Evolutionary conservation across 2,888 invertebrate species (phyloP).

Genomic region (Drosophila colorata): DNA sequence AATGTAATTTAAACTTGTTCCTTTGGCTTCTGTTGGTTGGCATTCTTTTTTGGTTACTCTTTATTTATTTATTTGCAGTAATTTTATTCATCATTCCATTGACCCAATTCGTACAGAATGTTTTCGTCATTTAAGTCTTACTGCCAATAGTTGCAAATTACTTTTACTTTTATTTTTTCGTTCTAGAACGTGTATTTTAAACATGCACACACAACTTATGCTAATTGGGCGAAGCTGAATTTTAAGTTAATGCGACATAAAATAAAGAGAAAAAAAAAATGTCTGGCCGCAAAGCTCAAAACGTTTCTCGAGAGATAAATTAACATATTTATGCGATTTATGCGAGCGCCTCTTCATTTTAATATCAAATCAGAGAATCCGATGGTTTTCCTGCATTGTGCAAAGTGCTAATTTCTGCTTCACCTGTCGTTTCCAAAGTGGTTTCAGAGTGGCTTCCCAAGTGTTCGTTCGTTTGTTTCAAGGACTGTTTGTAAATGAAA

Average conservation of each 20-base stretch:
- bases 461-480: slow-evolving; percentile 44
- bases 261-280: slow-evolving; percentile 7
- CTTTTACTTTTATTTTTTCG: slow-evolving; percentile 47
- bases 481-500: slow-evolving; percentile 79
- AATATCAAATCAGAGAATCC: slow-evolving; percentile 55
- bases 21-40: slow-evolving; percentile 8
- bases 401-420: slow-evolving; percentile 68
- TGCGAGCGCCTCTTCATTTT: slow-evolving; percentile 72
- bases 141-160: slow-evolving; percentile 32
- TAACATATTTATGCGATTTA: slow-evolving; percentile 80
- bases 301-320: slow-evolving; percentile 56
- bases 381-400: slow-evolving; percentile 51
- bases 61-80: not conserved
- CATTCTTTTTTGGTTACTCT: not conserved
- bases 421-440: slow-evolving; percentile 56
- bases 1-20: slow-evolving; percentile 28
- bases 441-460: slow-evolving; percentile 26
- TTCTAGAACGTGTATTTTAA: slow-evolving; percentile 45
- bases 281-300: slow-evolving; percentile 45
- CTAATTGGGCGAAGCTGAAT: slow-evolving; percentile 59
- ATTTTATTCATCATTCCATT: slow-evolving; percentile 60
- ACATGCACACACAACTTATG: slow-evolving; percentile 59
- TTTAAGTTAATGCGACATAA: slow-evolving; percentile 61
- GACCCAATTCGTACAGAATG: slow-evolving; percentile 55
- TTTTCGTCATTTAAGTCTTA: slow-evolving; percentile 16